Evolutionary conservation across 2,888 invertebrate genomes (phyloP), one percentile per base, ranked within the genome.

Genomic region (Dioctria rufipes): DNA sequence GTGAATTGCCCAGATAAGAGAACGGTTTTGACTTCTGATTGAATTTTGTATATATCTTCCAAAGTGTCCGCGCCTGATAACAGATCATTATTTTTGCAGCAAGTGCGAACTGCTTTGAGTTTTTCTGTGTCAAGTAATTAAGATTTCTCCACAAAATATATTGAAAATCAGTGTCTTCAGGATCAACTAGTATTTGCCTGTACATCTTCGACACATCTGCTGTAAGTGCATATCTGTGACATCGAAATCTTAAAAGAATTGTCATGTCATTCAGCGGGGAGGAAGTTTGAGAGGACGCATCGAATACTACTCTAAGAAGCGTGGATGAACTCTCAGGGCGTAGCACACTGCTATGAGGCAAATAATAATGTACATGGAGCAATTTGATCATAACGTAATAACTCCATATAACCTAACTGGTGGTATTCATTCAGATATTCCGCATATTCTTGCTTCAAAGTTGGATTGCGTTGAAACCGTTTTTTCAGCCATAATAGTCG

Each of bases 101-200:
- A 81, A 61, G 80, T 78, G 81, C 84, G 73, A 83, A 81, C 82
- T 84, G 65, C 42, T 81, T 25, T 81, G 83, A 75, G 81, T 85
- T 40, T 82, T 83, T 80, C 4, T 83, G 83, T 6, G 84, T 83
- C 42, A 84, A 67, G 37, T 81, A 65, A 9, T 71, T 78, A 6
- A 84, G 40, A 1, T 78, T 83, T 0, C 86, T 80, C 86, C 86
- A 88, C 2, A 87, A 66, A 4, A 87, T 86, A 49, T 85, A 67
- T 80, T 87, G 87, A 4, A 86, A 81, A 25, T 83, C 65, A 5
- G 81, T 43, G 71, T 87, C 84, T 1, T 84, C 73, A 4, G 82
- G 60, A 4, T 77, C n/a, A 4, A 86, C 83, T 4, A 78, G 80
- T 5, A 25, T 25, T 25, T 25, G 25, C 25, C 25, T 25, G 25